Base-by-base conservation (phyloP, 2,113 vertebrate species). In the Turnix velox region DNA sequence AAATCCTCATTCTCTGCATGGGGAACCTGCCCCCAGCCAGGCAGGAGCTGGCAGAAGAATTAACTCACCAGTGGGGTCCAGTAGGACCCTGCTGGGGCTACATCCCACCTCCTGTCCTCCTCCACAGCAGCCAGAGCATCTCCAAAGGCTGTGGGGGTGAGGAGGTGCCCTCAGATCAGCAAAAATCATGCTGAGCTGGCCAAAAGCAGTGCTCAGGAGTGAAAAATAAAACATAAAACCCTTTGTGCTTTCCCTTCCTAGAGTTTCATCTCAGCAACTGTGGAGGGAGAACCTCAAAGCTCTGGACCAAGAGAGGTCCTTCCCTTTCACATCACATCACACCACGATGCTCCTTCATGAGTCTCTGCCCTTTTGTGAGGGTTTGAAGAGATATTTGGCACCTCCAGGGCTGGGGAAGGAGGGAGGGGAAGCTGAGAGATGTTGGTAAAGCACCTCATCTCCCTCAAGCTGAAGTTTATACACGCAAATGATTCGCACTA, bases 401-500 rank as follows among this genome's bases (percentile, higher is more conserved):
- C 4, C 62, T 87, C 57, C 66, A 39, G 39, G 39, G 25, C 52
- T 19, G 39, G 62, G 30, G 92, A 42, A 23, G 46, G 1, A 22
- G 39, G 62, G 30, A 93, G 46, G 25, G 46, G 1, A 31, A 68
- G 74, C 89, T 87, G 85, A 82, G 9, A 35, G 14, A 0, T 87
- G 94, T 92, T 95, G 94, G 86, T 49, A 58, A 96, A 94, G 95
- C 59, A 87, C 74, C 91, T 22, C 84, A 73, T 87, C 84, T 65
- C 91, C 91, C 87, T 80, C 91, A 31, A 87, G 7, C 52, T 81
- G 43, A 94, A 95, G 84, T 95, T 94, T 95, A 74, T 79, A 91
- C 87, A 87, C 83, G 78, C 91, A 93, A 95, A 96, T 74, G 84
- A 92, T 73, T 91, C 81, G 33, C 59, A 25, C 89, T 94, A 95